Evolutionary conservation across 23 tunicate species (phyloP), one percentile per base, ranked within the genome.

Genomic region (Styela clava): DNA sequence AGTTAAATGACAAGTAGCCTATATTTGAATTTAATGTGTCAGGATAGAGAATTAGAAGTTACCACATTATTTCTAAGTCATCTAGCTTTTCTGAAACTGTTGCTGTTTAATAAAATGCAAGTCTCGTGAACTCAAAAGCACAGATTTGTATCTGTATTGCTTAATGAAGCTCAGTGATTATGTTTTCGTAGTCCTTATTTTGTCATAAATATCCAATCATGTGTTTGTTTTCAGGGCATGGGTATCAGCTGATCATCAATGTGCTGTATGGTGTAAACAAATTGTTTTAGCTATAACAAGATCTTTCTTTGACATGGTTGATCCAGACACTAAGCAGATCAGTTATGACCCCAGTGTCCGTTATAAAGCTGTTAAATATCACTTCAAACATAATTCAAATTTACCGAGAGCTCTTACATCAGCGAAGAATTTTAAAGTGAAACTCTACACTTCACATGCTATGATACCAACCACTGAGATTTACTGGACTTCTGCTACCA

Each of bases 251-350:
- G 98, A 93, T 34, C 98, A 93, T 74, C 93, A 74, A 62, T 80
- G 86, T 64, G 76, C 90, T 34, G 98, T 84, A 19, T 93, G 98
- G 98, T 93, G 98, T 84, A 93, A 88, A 64, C 98, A 93, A 63
- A 29, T 93, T 35, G 86, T 84, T 1, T 51, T 87, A 77, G 89
- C 79, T 1, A 84, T 86, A 1, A 74, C 86, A 2, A 68, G 98
- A 29, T 88, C 85, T 35, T 71, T 93, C 21, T 85, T 73, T 64
- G 87, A 85, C 69, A 35, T 82, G 34, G 63, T 88, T 32, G 92
- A 88, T 74, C 0, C 69, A 31, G 34, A 79, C 1, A 79, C 81
- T 19, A 35, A 63, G 1, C 93, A 88, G 81, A 33, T 93, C 2
- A 79, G 83, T 28, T 87, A 77, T 18, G 82, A 88, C 71, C 62